Base-by-base conservation (phyloP, 2,797 vertebrate species). In the Typhlichthys eigenmanni region DNA sequence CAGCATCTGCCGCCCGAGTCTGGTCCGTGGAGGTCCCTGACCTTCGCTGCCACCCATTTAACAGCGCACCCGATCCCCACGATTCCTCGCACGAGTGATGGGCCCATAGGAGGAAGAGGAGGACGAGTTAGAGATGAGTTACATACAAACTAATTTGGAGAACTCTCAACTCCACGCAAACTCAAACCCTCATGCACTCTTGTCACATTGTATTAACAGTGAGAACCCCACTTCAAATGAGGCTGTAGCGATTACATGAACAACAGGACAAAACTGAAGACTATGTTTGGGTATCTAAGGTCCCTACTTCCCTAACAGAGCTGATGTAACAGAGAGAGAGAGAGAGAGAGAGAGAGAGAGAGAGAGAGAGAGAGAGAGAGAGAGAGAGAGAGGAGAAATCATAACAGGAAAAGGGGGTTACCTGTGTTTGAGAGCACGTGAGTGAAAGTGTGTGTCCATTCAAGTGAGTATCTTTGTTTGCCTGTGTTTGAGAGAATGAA, bases 191-290 rank as follows among this genome's bases (percentile, higher is more conserved):
- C 51, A 53, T 19, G 12, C 51, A 53, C 51, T 24, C 51, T 24
- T 10, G 24, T 19, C 10, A 38, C 13, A 38, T 34, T n/a, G 13
- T 9, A 32, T 54, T 10, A 5, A 60, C 6, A 62, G 11, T 55
- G 4, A 63, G 48, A 38, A 51, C 38, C 29, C 62, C 58, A 47
- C 5, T 78, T 68, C 68, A 81, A 68, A 68, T 52, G 38, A 66
- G 72, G 77, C 71, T 75, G 51, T 47, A 51, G 54, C 47, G 72
- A 62, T 63, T 62, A 78, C 61, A 73, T 74, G 49, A 56, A 75
- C 64, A 73, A 60, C 76, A 61, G 60, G 67, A 61, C 60, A 85
- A 80, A 83, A 72, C 66, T 72, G 71, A 83, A 66, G 52, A 56
- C 8, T 5, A 38, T 6, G 8, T 38, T 6, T 38, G 9, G 8